These are phyloP conservation scores for Meloe dianella DNA, from an alignment of 2,888 invertebrate genomes.

Conservation along the genomic window DNA sequence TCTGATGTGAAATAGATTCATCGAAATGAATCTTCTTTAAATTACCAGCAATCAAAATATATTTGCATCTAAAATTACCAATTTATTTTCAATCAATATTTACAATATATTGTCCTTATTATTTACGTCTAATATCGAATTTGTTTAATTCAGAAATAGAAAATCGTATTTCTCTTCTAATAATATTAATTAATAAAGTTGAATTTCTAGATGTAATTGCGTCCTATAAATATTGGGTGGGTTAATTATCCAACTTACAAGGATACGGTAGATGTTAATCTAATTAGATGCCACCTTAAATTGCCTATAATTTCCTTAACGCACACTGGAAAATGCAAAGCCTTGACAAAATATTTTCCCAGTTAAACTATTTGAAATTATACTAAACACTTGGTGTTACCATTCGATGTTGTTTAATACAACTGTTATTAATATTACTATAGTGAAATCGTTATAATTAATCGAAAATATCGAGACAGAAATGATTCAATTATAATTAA, in stretches of 20 bases:
- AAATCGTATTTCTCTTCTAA: constrained; percentile 13
- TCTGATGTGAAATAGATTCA: no score
- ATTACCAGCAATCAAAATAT: no score
- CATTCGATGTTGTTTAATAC: background rate
- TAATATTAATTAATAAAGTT: constrained; percentile 5
- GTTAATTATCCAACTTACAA: constrained; percentile 32
- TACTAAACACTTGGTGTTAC: background rate
- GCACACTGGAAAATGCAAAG: background rate
- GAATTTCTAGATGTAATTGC: constrained; percentile 12
- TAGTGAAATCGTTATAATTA: background rate
- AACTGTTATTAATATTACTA: background rate
- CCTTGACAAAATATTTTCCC: constrained; percentile 1
- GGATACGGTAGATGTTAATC: constrained; percentile 29
- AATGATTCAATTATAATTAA: background rate
- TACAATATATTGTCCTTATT: no score
- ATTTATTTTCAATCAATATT: no score
- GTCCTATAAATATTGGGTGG: constrained; percentile 29
- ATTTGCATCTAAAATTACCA: no score
- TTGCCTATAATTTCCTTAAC: constrained; percentile 28
- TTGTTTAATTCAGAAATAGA: no score
- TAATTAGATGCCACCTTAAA: constrained; percentile 26
- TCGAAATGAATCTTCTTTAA: no score
- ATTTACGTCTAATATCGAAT: no score
- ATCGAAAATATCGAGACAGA: background rate
- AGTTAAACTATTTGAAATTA: background rate